phyloP scores from a whole-genome alignment of 2,797 vertebrate genomes.

The Acrocephalus scirpaceus region DNA sequence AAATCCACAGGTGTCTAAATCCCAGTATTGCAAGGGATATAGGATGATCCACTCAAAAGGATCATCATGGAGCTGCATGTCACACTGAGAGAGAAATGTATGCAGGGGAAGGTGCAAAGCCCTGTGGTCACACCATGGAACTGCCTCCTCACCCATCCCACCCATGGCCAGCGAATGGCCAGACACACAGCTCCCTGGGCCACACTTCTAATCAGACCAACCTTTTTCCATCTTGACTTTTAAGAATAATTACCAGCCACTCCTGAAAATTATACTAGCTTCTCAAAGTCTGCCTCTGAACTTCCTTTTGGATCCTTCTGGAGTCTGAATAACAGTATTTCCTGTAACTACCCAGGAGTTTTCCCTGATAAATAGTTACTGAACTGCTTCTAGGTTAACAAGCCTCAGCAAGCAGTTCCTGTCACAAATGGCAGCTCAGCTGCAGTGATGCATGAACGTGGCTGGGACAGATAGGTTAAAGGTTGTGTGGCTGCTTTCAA shows the following conservation, averaged over 20 bases:
- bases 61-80: neutral
- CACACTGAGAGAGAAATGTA: neutral
- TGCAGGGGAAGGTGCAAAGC: neutral
- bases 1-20: neutral
- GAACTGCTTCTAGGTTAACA: neutral
- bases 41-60: neutral
- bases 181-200: neutral
- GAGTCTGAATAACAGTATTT: neutral
- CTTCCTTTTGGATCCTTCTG: neutral
- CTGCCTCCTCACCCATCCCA: neutral
- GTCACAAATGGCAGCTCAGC: neutral
- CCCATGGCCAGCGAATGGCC: neutral
- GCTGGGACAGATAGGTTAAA: neutral
- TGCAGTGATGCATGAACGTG: fast-evolving
- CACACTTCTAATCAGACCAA: neutral
- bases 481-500: neutral
- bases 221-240: neutral
- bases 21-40: neutral
- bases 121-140: fast-evolving
- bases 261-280: neutral
- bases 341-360: neutral
- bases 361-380: neutral
- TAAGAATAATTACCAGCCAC: neutral
- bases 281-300: neutral
- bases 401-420: neutral